These are phyloP conservation scores for Watsonalla binaria DNA, from an alignment of 2,888 invertebrate genomes.

Conservation along the genomic window DNA sequence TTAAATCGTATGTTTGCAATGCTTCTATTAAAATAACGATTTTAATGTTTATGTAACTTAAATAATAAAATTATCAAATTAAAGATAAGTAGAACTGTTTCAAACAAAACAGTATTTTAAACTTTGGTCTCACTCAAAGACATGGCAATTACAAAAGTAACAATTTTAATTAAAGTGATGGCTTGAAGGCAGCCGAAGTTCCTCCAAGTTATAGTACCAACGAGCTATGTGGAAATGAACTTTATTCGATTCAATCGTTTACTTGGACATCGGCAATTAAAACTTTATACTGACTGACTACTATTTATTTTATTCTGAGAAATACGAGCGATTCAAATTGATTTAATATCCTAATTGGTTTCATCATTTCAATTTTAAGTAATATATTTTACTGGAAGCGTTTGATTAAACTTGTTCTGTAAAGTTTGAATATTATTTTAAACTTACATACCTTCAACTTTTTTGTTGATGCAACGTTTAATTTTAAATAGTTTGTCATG, in stretches of 20 bases:
- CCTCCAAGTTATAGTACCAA: conserved; percentile 41
- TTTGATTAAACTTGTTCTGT: background rate
- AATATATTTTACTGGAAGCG: background rate
- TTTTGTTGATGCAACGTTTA: too few species aligned
- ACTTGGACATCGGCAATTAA: conserved; percentile 31
- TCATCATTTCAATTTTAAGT: background rate
- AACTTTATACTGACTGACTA: conserved; percentile 23
- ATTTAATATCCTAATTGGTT: background rate
- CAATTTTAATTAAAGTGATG: conserved; percentile 56
- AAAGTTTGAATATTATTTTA: background rate
- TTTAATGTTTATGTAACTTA: too few species aligned
- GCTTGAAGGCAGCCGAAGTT: conserved; percentile 27
- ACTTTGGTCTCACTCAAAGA: background rate
- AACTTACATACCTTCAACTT: too few species aligned
- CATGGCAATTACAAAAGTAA: conserved; percentile 27
- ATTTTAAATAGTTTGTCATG: too few species aligned
- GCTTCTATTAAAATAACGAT: too few species aligned
- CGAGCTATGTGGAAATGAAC: conserved; percentile 25
- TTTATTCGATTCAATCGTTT: conserved; percentile 12
- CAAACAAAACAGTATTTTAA: background rate
- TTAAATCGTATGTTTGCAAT: too few species aligned
- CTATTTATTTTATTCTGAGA: conserved; percentile 18
- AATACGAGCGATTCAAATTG: background rate
- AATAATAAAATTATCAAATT: too few species aligned
- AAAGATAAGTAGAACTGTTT: too few species aligned